Conservation (phyloP, 1,140 invertebrate genomes). For the Drosophila oshimai region DNA sequence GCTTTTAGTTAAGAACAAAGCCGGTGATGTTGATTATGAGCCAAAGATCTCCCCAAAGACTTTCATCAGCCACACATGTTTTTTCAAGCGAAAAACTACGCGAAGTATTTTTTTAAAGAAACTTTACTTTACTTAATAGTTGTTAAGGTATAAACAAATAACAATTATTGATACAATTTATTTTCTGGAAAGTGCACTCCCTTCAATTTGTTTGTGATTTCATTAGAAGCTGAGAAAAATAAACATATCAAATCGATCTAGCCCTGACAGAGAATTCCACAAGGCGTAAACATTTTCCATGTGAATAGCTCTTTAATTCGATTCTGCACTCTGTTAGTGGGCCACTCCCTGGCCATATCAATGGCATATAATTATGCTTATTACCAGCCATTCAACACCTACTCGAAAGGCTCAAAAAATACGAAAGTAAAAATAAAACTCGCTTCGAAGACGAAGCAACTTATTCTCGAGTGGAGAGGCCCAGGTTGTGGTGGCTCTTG, state of each 20-base stretch:
- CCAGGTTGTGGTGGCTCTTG: slow-evolving; percentile 7
- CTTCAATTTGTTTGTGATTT: not conserved
- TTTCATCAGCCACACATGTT: not conserved
- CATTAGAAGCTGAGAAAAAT: not conserved
- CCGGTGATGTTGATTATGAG: slow-evolving; percentile 29
- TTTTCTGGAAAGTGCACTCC: not conserved
- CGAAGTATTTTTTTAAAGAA: not conserved
- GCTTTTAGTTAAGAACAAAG: slow-evolving; percentile 40
- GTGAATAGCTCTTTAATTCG: slow-evolving; percentile 10
- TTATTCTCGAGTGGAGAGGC: slow-evolving; percentile 1
- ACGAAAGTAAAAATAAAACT: slow-evolving; percentile 4
- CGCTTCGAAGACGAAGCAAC: slow-evolving; percentile 20
- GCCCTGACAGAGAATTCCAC: not conserved
- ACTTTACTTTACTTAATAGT: not conserved
- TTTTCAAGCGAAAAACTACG: not conserved
- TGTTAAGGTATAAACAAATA: not conserved
- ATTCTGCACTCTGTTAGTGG: not conserved
- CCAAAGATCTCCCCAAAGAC: slow-evolving; percentile 6
- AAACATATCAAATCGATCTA: slow-evolving; percentile 7
- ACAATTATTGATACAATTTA: not conserved
- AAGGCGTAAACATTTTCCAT: slow-evolving; percentile 5
- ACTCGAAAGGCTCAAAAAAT: slow-evolving; percentile 35
- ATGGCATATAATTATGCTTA: slow-evolving; percentile 71
- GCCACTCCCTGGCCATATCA: slow-evolving; percentile 57
- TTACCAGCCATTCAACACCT: slow-evolving; percentile 75